Percentiles rank a stretch among this genome's conserved stretches.
phyloP scores from a whole-genome alignment of 2,888 invertebrate genomes.

The Chymomyza procnemis region DNA sequence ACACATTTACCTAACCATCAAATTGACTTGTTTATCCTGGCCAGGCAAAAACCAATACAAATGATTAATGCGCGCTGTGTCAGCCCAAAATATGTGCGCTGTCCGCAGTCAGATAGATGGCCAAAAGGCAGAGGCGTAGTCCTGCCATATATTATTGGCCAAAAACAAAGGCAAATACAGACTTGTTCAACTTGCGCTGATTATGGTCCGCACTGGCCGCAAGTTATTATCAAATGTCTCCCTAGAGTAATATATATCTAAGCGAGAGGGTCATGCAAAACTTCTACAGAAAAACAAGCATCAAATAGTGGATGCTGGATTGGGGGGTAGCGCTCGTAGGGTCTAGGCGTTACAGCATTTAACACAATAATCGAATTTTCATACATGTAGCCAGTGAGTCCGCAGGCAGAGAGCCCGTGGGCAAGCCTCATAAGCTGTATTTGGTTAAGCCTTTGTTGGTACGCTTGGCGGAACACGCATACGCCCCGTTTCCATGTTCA shows the following conservation, averaged over 20 bases:
- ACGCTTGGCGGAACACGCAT: conserved; percentile 20
- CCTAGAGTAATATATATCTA: conserved; percentile 63
- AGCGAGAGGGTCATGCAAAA: neutral
- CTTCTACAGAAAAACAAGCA: neutral
- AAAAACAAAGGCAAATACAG: conserved; percentile 30
- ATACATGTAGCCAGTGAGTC: conserved; percentile 14
- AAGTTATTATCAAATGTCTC: conserved; percentile 71
- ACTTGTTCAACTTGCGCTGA: conserved; percentile 65
- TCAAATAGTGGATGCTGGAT: neutral
- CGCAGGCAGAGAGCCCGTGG: neutral
- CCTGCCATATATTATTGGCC: conserved; percentile 19
- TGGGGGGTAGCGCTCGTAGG: neutral
- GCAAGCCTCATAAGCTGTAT: neutral
- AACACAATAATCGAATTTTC: conserved; percentile 66
- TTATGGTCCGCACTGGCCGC: conserved; percentile 61
- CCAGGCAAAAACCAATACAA: conserved; percentile 39
- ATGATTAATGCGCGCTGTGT: conserved; percentile 65
- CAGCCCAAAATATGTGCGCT: conserved; percentile 59
- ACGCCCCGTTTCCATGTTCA: neutral
- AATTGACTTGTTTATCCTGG: conserved; percentile 59
- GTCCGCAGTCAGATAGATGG: conserved; percentile 42
- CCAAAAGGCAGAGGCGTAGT: neutral
- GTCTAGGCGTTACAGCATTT: conserved; percentile 47
- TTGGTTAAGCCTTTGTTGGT: conserved; percentile 15
- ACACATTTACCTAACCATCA: neutral